Conservation (phyloP, 30 jellyfish, hydroid and myxozoan genomes). For the Hydractinia echinata region DNA sequence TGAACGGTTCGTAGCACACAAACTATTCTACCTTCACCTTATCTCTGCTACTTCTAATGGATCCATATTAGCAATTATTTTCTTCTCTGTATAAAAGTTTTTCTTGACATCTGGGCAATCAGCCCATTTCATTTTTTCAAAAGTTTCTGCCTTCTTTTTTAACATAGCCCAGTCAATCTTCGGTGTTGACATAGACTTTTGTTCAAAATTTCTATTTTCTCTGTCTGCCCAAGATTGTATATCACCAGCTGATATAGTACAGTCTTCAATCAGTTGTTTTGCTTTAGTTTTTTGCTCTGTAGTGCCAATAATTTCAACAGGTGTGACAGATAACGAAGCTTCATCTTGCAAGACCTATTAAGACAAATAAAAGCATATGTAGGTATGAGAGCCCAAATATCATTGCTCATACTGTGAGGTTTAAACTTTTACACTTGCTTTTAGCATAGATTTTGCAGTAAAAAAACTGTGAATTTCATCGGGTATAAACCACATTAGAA, state of each 20-base stretch:
- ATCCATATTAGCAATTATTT: constrained; percentile 41
- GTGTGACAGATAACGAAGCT: constrained; percentile 40
- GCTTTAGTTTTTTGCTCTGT: constrained; percentile 49
- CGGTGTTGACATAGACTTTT: constrained; percentile 16
- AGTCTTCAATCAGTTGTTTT: constrained; percentile 49
- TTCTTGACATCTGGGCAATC: constrained; percentile 62
- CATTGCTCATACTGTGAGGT: too few relatives aligned
- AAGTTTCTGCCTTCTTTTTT: neutral
- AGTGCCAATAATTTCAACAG: constrained; percentile 62
- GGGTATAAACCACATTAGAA: too few relatives aligned
- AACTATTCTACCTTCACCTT: constrained; percentile 43
- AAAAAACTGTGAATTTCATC: too few relatives aligned
- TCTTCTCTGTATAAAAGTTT: constrained; percentile 59
- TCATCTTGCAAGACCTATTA: constrained; percentile 48
- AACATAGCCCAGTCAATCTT: constrained; percentile 23
- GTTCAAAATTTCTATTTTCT: constrained; percentile 17
- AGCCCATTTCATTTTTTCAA: constrained; percentile 18
- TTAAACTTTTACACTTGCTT: too few relatives aligned
- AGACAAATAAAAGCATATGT: neutral
- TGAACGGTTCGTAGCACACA: neutral
- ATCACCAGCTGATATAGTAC: constrained; percentile 50
- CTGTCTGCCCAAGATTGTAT: constrained; percentile 45
- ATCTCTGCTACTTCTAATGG: constrained; percentile 60
- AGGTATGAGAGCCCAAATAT: too few relatives aligned
- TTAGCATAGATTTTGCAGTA: too few relatives aligned